Base-by-base conservation (phyloP, 1,140 invertebrate genomes). In the Contarinia nasturtii region DNA sequence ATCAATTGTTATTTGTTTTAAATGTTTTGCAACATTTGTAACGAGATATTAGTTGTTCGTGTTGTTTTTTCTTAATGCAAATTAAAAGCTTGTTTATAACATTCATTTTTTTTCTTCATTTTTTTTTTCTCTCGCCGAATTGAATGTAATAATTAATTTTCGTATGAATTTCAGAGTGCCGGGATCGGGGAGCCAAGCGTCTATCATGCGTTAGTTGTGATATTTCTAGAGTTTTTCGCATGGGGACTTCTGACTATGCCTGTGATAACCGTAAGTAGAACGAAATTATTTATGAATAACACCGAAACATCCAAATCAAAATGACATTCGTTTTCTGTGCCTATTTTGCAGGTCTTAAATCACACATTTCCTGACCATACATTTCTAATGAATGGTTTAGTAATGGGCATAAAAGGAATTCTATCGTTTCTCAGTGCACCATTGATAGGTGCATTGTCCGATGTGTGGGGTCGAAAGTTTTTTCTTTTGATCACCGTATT, bases 221-320 rank as follows among this genome's bases (percentile, higher is more conserved):
- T 98, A 68, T 99, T 98, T 71, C 73, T 98, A 64, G 95, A 99
- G 72, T 98, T 98, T 72, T 99, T 99, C 69, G 88, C 94, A 48
- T 98, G 95, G 94, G 95, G 95, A 47, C 74, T 99, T 51, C 74
- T 99, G 41, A 98, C 93, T 37, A 91, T 94, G 73, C 95, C 95
- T 43, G 86, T 98, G 60, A 98, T 99, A 63, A 82, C 86, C 53
- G 94, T 94, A 68, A 76, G 75, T 71, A 22, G 12, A 5, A 14
- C 12, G 17, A 38, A 40, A 40, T 51, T 27, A n/a, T n/a, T n/a
- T n/a, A n/a, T n/a, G n/a, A n/a, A n/a, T n/a, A n/a, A n/a, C n/a
- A n/a, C n/a, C n/a, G n/a, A n/a, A n/a, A n/a, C n/a, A n/a, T n/a
- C n/a, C n/a, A n/a, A n/a, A n/a, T n/a, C n/a, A n/a, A n/a, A n/a